These are phyloP conservation scores for Andrena bucephala DNA, from an alignment of 2,888 invertebrate genomes.

Conservation along the genomic window DNA sequence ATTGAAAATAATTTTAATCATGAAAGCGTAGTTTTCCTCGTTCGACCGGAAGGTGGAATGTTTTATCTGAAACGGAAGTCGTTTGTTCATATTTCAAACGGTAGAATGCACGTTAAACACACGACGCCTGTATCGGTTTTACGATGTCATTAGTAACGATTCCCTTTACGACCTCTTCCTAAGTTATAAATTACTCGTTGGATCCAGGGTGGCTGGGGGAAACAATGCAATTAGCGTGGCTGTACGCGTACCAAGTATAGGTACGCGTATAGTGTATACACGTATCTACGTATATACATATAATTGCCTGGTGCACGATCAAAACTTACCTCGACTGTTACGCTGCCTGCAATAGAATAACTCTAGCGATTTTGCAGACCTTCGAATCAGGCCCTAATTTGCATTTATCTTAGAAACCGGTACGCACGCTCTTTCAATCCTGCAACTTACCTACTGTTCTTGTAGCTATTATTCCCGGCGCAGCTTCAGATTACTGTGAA, in stretches of 20 bases:
- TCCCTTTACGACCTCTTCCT: slow-evolving; percentile 69
- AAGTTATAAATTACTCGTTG: slow-evolving; percentile 72
- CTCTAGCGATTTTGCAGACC: slow-evolving; percentile 36
- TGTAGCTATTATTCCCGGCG: not conserved
- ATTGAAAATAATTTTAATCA: slow-evolving; percentile 53
- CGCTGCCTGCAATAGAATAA: slow-evolving; percentile 49
- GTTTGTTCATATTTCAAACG: slow-evolving; percentile 57
- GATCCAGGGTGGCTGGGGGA: slow-evolving; percentile 38
- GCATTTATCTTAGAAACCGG: slow-evolving; percentile 27
- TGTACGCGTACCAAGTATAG: slow-evolving; percentile 51
- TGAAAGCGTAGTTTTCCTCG: slow-evolving; percentile 19
- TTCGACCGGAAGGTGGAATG: not conserved
- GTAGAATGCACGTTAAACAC: slow-evolving; percentile 51
- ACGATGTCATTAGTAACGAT: slow-evolving; percentile 74
- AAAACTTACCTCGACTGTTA: slow-evolving; percentile 63
- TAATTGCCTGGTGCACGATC: slow-evolving; percentile 65
- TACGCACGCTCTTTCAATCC: slow-evolving; percentile 4
- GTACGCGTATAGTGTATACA: slow-evolving; percentile 27
- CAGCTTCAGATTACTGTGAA: too few species aligned
- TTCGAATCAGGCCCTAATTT: slow-evolving; percentile 46
- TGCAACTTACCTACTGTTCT: not conserved
- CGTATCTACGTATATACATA: slow-evolving; percentile 41
- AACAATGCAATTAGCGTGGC: slow-evolving; percentile 73
- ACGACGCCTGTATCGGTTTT: slow-evolving; percentile 64
- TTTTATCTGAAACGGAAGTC: slow-evolving; percentile 39